A percentile compares a stretch with the other conserved stretches of the same genome.
Conservation (phyloP, 2,797 vertebrate genomes). For the Chiloscyllium punctatum region DNA sequence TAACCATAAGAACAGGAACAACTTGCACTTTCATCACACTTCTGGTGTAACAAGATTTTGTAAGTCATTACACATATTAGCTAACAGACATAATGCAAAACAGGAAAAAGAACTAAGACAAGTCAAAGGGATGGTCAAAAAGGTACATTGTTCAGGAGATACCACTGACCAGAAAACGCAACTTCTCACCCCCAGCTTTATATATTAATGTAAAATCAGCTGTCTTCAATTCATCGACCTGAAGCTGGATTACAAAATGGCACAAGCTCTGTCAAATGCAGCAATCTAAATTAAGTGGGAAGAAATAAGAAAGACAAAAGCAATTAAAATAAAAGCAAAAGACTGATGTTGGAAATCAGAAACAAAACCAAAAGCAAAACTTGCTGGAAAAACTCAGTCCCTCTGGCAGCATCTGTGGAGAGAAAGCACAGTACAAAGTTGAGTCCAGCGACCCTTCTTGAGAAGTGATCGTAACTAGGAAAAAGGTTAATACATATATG, state of each 20-base stretch:
- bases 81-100: not conserved
- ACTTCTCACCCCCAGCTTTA: not conserved
- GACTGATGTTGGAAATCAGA: no score
- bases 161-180: not conserved
- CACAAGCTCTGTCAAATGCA: not conserved
- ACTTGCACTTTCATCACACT: not conserved
- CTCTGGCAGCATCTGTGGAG: no score
- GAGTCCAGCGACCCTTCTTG: no score
- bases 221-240: not conserved
- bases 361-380: no score
- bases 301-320: not conserved
- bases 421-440: no score
- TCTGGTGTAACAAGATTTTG: not conserved
- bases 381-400: no score
- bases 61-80: not conserved
- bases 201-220: not conserved
- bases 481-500: no score
- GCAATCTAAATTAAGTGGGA: not conserved
- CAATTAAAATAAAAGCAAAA: not conserved
- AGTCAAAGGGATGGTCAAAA: not conserved
- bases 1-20: not conserved
- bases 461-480: no score
- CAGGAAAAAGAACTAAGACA: not conserved
- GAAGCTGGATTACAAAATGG: not conserved
- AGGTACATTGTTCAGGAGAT: not conserved